Conservation (phyloP, 2,113 vertebrate genomes). For the Bujurquina vittata region DNA sequence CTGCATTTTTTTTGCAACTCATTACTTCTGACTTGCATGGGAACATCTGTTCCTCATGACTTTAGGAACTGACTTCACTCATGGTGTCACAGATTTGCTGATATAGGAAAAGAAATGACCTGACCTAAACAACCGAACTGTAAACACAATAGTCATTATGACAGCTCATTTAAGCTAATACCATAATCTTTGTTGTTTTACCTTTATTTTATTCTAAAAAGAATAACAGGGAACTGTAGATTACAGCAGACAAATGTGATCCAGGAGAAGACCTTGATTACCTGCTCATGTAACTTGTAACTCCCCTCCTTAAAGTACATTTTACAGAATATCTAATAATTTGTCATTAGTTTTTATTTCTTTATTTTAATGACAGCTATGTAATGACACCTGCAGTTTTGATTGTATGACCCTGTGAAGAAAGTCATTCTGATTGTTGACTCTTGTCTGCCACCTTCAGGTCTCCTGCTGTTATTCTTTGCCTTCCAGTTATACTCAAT, state of each 20-base stretch:
- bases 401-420: neutral
- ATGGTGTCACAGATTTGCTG: neutral
- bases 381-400: neutral
- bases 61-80: neutral
- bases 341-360: neutral
- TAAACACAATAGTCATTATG: neutral
- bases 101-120: neutral
- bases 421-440: neutral
- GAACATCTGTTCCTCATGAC: neutral
- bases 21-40: conserved; percentile 2
- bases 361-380: neutral
- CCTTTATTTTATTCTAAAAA: neutral
- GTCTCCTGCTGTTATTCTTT: neutral
- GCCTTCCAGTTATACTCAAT: neutral
- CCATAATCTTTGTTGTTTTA: neutral
- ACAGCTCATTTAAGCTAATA: neutral
- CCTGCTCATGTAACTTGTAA: too few relatives aligned
- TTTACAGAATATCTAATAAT: neutral
- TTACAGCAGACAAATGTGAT: neutral
- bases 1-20: neutral
- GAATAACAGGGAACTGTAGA: neutral
- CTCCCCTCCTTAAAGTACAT: neutral
- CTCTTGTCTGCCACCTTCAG: conserved; percentile 6
- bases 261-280: neutral
- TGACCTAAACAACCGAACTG: neutral